Evolutionary conservation across 1,140 invertebrate species (phyloP).

Genomic region (Mycetomoellerius zeteki): DNA sequence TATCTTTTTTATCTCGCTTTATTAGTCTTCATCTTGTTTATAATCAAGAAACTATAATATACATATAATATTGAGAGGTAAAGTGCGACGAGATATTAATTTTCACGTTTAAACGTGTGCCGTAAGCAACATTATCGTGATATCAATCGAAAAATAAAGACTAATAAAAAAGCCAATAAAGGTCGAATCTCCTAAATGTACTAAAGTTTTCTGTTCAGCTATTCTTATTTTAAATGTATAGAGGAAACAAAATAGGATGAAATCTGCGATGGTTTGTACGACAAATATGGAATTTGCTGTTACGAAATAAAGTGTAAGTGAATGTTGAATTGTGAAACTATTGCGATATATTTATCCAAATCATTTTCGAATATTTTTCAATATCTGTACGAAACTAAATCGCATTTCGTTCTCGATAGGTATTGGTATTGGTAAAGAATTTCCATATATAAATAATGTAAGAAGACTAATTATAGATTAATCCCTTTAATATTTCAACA

Average conservation of each 20-base stretch:
- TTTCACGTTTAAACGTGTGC: constrained; percentile 7
- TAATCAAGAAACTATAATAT: not conserved
- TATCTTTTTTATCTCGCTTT: not conserved
- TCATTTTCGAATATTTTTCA: not conserved
- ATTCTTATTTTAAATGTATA: not conserved
- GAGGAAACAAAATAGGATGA: not conserved
- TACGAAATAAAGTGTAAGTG: not conserved
- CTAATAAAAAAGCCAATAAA: not conserved
- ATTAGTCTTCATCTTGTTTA: not conserved
- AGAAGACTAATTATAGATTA: constrained; percentile 26
- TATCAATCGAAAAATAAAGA: not conserved
- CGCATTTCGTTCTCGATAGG: not conserved
- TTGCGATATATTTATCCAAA: not conserved
- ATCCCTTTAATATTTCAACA: constrained; percentile 50
- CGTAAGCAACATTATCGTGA: too few species aligned
- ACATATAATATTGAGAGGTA: not conserved
- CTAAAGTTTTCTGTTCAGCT: not conserved
- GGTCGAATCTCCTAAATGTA: not conserved
- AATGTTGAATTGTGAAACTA: not conserved
- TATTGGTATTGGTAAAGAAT: constrained; percentile 33
- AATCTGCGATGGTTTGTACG: not conserved
- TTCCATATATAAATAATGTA: not conserved
- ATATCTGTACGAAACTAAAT: not conserved
- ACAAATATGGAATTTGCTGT: not conserved
- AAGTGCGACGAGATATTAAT: not conserved